Evolutionary conservation across 2,888 invertebrate genomes (phyloP), one percentile per base, ranked within the genome.

Genomic region (Eurois occulta): DNA sequence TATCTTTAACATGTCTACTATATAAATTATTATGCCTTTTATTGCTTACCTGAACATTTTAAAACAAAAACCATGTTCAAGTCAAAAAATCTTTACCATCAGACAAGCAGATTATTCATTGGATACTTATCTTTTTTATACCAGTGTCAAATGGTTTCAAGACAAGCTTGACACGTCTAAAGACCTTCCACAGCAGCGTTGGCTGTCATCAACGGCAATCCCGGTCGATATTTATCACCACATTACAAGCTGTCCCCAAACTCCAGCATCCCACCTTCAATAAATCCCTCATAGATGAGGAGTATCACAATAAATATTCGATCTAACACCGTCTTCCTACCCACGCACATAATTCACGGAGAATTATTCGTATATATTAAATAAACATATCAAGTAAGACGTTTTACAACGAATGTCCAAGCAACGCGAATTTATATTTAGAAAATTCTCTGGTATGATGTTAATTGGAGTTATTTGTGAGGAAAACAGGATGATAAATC

Each of bases 351-450:
- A 95, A 95, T 94, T 96, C 94, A 95, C 91, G 85, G 92, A 94
- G 94, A 96, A 93, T 95, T 95, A 96, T 95, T 93, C 92, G 94
- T 94, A 95, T 95, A 94, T 94, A 96, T 95, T 94, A 95, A 95
- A 96, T 95, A 96, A 96, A 96, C 95, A 95, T 94, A 91, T 95
- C 95, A 94, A 94, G 91, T 92, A 91, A 90, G 95, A 94, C 95
- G 89, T 94, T 94, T 86, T 93, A 95, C 93, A 94, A 94, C 92
- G 92, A 93, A 95, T 94, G 92, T 91, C 88, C 87, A 93, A 93
- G 92, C 91, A 90, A 91, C 91, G 94, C 95, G 87, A 95, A 94
- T 93, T 94, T 94, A 94, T 94, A 91, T 92, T 91, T 92, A 92
- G 93, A 92, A 93, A 90, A 90, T 90, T 87, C 64, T 88, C 88